Conservation (phyloP, 2,113 vertebrate genomes). For the Plectropomus leopardus region DNA sequence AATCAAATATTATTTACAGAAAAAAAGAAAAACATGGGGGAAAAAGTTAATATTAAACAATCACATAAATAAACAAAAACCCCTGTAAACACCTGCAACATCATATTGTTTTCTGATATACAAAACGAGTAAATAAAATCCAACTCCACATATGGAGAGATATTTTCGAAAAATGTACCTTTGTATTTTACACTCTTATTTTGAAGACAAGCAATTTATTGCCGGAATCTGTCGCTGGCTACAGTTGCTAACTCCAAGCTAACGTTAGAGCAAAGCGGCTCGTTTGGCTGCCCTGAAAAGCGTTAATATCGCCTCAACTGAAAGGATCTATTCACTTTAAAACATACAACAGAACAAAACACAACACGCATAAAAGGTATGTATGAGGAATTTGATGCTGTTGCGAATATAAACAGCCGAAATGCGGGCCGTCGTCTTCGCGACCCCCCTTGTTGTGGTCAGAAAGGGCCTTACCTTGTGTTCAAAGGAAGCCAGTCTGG, state of each 20-base stretch:
- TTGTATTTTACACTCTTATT: conserved; percentile 37
- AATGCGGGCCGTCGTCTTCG: conserved; percentile 42
- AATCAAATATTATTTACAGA: too few species aligned
- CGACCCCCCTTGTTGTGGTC: conserved; percentile 38
- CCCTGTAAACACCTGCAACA: too few species aligned
- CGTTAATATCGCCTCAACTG: background rate
- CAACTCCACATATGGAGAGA: too few species aligned
- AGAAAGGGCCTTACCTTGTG: conserved; percentile 56
- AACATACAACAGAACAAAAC: background rate
- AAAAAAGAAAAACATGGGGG: too few species aligned
- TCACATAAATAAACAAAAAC: too few species aligned
- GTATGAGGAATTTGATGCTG: background rate
- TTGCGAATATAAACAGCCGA: conserved; percentile 24
- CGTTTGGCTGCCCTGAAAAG: conserved; percentile 20
- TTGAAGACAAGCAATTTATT: conserved; percentile 23
- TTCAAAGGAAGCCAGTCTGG: conserved; percentile 6
- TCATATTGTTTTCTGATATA: too few species aligned
- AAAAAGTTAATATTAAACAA: too few species aligned
- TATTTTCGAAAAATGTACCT: too few species aligned
- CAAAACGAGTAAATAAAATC: too few species aligned
- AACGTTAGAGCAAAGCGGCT: conserved; percentile 22
- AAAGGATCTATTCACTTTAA: conserved; percentile 11
- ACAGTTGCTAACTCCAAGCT: conserved; percentile 41
- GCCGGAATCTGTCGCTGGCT: conserved; percentile 29
- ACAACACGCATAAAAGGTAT: conserved; percentile 14